Conservation (phyloP, 2,888 invertebrate species). For the Bibio marci region DNA sequence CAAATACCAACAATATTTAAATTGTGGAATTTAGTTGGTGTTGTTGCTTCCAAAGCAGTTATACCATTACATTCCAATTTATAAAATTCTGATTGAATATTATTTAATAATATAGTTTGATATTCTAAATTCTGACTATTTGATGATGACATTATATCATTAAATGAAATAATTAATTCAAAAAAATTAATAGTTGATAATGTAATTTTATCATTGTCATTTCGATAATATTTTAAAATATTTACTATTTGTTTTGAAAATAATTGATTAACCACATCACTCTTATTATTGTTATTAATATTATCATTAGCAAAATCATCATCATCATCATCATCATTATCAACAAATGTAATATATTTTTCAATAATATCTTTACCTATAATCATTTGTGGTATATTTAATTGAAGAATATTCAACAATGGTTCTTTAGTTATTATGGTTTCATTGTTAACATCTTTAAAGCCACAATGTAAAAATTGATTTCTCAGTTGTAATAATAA, state of each 20-base stretch:
- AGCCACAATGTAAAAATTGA: background rate
- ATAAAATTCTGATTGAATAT: background rate
- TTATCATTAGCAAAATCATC: too few species aligned
- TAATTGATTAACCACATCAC: too few species aligned
- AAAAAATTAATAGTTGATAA: too few species aligned
- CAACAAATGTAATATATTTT: too few species aligned
- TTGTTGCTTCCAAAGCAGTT: background rate
- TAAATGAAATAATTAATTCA: background rate
- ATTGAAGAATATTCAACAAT: background rate
- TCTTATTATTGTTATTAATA: too few species aligned
- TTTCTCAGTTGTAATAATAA: background rate
- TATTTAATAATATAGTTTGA: conserved; percentile 1
- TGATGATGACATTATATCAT: background rate
- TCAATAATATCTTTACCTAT: background rate
- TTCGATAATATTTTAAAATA: too few species aligned
- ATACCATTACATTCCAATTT: background rate
- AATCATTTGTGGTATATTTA: background rate
- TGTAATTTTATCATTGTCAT: too few species aligned
- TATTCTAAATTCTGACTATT: conserved; percentile 1
- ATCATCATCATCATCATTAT: too few species aligned
- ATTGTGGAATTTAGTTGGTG: conserved; percentile 1
- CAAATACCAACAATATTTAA: too few species aligned
- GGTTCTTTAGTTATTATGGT: background rate
- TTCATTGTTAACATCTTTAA: background rate
- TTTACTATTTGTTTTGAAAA: too few species aligned